Conservation (phyloP, 2,113 vertebrate species). For the Corvus hawaiiensis region DNA sequence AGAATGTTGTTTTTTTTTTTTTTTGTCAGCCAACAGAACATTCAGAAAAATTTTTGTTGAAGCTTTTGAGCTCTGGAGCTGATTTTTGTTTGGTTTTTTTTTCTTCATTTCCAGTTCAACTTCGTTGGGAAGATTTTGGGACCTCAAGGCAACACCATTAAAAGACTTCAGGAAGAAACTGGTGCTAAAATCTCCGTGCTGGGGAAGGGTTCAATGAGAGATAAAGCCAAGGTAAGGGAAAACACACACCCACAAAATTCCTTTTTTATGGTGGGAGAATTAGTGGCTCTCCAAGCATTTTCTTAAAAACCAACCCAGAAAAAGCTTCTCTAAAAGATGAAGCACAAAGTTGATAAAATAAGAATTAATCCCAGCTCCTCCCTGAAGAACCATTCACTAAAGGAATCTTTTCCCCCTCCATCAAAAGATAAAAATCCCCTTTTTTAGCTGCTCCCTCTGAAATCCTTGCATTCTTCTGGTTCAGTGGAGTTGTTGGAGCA, state of each 20-base stretch:
- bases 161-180: constrained; percentile 80
- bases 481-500: background rate
- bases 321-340: background rate
- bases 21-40: background rate
- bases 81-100: background rate
- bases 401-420: background rate
- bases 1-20: background rate
- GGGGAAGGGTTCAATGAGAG: constrained; percentile 95
- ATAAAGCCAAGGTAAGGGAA: constrained; percentile 87
- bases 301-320: background rate
- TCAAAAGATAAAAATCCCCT: background rate
- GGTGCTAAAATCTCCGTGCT: constrained; percentile 92
- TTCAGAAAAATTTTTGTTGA: background rate
- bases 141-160: constrained; percentile 97
- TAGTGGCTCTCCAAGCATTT: background rate
- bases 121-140: constrained; percentile 98
- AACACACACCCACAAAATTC: fast-evolving
- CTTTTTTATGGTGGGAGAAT: fast-evolving
- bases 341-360: background rate
- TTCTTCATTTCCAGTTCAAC: constrained; percentile 83
- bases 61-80: background rate
- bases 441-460: background rate
- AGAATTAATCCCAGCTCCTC: background rate
- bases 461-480: background rate
- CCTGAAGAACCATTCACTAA: background rate